Base-by-base conservation (phyloP, 2,888 invertebrate genomes). In the Leucoptera coffeella region DNA sequence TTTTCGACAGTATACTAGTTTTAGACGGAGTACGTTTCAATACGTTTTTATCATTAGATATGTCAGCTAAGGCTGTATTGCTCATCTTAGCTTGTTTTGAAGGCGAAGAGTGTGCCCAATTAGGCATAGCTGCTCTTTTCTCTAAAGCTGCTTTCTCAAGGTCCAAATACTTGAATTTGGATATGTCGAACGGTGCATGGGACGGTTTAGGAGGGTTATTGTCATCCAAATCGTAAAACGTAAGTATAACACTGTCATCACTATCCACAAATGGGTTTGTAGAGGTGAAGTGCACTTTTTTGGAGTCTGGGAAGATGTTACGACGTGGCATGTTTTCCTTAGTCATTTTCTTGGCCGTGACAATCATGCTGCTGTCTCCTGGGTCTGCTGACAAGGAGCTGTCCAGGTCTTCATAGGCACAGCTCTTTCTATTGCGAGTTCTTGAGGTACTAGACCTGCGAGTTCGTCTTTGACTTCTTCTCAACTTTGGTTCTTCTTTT, bases 331-430 rank as follows among this genome's bases (percentile, higher is more conserved):
- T 56, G 34, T 60, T 61, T 4, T 60, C 62, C 15, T 51, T 47
- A 1, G 67, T 67, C 33, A 69, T 45, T 38, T 72, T 75, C 3
- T 55, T 55, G 1, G 75, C 72, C 7, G 77, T 77, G n/a, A 73
- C 50, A 9, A 73, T 45, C 22, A 73, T 56, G 26, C 75, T 75
- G 14, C 59, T 45, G 29, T 77, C 77, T 0, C 75, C 75, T 3
- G 65, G 44, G 32, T 75, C 77, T 1, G 77, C 77, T 0, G 77
- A 77, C 23, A 77, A 45, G 0, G 77, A 76, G 34, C 76, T 75
- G 41, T 77, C 74, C 14, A 77, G 46, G 35, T 77, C 77, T 28
- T 75, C 74, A 32, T 75, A 76, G 1, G 47, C 55, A 14, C 43
- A 57, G 34, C 51, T 61, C 42, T 56, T 51, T 29, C 64, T 47